Evolutionary conservation across 2,888 invertebrate species (phyloP).

Genomic region (Baronia brevicornis): DNA sequence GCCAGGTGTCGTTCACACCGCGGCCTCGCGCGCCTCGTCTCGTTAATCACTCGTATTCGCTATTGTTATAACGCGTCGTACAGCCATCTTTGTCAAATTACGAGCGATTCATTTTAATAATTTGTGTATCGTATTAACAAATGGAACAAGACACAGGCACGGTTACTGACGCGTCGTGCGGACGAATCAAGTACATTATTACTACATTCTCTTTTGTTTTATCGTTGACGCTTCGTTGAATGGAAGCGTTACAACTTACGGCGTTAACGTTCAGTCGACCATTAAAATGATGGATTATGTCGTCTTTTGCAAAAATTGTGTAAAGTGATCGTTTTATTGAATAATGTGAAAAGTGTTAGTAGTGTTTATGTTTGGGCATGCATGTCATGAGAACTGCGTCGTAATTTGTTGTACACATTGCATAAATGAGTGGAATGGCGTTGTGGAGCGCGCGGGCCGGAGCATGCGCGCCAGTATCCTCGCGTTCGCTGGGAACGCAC

Average conservation of each 20-base stretch:
- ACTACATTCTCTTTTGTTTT: constrained; percentile 73
- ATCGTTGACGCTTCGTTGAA: constrained; percentile 64
- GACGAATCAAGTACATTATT: constrained; percentile 50
- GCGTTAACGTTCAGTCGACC: constrained; percentile 66
- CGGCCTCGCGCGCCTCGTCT: constrained; percentile 74
- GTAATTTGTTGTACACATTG: constrained; percentile 72
- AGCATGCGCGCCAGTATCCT: constrained; percentile 74
- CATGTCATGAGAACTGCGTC: constrained; percentile 67
- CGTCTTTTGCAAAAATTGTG: constrained; percentile 67
- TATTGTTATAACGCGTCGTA: constrained; percentile 71
- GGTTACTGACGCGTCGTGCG: constrained; percentile 48
- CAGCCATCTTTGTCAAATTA: constrained; percentile 76
- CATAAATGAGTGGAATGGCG: constrained; percentile 74
- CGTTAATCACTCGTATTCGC: constrained; percentile 74
- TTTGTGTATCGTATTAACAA: constrained; percentile 50
- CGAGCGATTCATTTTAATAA: constrained; percentile 61
- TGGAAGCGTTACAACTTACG: constrained; percentile 67
- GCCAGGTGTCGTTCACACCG: constrained; percentile 77
- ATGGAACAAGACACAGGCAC: constrained; percentile 52
- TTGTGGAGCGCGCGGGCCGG: constrained; percentile 71
- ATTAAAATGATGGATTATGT: constrained; percentile 72
- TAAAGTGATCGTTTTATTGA: constrained; percentile 60
- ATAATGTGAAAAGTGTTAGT: constrained; percentile 61
- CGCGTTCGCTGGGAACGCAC: constrained; percentile 67
- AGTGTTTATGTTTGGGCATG: constrained; percentile 56